Conservation (phyloP, 2,888 invertebrate species). For the Melanophora roralis region DNA sequence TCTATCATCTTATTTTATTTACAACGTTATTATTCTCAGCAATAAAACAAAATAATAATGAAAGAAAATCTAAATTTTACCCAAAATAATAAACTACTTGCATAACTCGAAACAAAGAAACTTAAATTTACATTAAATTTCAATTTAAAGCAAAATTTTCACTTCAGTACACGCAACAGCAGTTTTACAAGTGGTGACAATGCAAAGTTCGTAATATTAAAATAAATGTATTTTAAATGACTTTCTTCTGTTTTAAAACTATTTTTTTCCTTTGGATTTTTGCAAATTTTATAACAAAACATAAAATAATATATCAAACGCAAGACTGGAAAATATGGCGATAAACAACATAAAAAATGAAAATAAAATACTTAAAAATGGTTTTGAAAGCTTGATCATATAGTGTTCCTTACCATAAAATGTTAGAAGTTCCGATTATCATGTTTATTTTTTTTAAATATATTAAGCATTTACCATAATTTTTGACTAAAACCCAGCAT, state of each 20-base stretch:
- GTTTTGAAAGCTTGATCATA: too few species aligned
- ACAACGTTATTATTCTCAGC: neutral
- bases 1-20: neutral
- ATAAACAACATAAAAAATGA: too few species aligned
- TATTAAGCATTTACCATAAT: too few species aligned
- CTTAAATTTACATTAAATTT: conserved; percentile 2
- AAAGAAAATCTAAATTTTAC: neutral
- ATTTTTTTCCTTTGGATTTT: neutral
- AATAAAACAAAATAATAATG: conserved; percentile 13
- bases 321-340: too few species aligned
- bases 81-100: neutral
- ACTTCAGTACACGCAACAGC: neutral
- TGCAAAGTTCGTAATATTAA: conserved; percentile 43
- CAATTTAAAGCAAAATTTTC: neutral
- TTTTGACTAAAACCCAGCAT: too few species aligned
- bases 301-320: conserved; percentile 30
- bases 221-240: conserved; percentile 44
- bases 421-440: too few species aligned
- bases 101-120: neutral
- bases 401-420: too few species aligned
- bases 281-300: neutral
- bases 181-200: neutral
- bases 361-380: too few species aligned
- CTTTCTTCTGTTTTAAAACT: conserved; percentile 1
- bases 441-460: too few species aligned